Base-by-base conservation (phyloP, 2,888 invertebrate species). In the Phymatocera aterrima region DNA sequence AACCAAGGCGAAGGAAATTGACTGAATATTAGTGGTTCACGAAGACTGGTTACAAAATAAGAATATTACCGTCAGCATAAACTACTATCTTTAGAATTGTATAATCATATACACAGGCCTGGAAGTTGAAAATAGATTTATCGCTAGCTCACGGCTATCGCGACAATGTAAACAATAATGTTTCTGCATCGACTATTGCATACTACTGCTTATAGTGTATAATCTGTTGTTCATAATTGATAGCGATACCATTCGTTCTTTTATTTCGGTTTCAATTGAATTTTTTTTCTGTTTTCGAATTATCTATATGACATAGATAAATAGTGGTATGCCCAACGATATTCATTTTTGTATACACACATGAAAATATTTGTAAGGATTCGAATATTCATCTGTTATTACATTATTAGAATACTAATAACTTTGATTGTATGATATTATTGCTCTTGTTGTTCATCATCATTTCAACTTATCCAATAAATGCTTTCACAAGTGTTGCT, bases 21-120 rank as follows among this genome's bases (percentile, higher is more conserved):
- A 68, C 68, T 68, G 68, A 68, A 68, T 68, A 68, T 68, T 43
- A 68, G 40, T n/a, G n/a, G n/a, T 46, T 43, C 46, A 68, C 43
- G 24, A 46, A 68, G 40, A 68, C 46, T 43, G 68, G 43, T 68
- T 8, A 68, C 43, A 34, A 43, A n/a, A 68, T 68, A 68, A 68
- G 68, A 68, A 68, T 46, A 68, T 46, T 43, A 1, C 15, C 34
- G 24, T 68, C 68, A 46, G 68, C 68, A 28, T 68, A 43, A 68
- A 43, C n/a, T 10, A 10, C 46, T 68, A 43, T 68, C 68, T 40
- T 46, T 28, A 46, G 43, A 68, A 6, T 68, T 40, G 24, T 40
- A n/a, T 61, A 46, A 68, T 43, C 43, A 18, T 8, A 28, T 46
- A 68, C n/a, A n/a, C n/a, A 6, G 15, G 68, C 68, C 24, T 24